These are phyloP conservation scores for Synergus gifuensis DNA, from an alignment of 2,888 invertebrate genomes.

Conservation along the genomic window DNA sequence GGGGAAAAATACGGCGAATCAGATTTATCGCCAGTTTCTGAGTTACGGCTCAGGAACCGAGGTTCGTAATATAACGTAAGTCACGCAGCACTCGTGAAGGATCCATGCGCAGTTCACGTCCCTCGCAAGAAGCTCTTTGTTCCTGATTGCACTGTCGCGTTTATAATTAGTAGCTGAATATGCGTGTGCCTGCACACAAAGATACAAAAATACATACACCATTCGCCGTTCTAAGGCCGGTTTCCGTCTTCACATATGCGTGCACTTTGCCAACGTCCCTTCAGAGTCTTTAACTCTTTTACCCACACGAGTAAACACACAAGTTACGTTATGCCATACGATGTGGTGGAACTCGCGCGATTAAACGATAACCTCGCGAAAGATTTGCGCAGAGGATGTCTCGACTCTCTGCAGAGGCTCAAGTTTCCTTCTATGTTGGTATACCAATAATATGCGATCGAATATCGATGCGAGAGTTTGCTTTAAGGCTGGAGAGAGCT, in stretches of 20 bases:
- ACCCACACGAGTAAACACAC: not conserved
- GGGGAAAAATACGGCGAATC: slow-evolving; percentile 62
- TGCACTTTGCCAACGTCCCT: not conserved
- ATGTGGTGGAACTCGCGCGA: slow-evolving; percentile 5
- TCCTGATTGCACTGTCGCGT: slow-evolving; percentile 68
- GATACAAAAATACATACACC: slow-evolving; percentile 48
- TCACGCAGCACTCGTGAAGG: slow-evolving; percentile 63
- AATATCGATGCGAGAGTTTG: slow-evolving; percentile 31
- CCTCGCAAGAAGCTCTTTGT: slow-evolving; percentile 60
- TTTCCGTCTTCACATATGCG: not conserved
- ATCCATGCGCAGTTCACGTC: slow-evolving; percentile 43
- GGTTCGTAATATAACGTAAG: slow-evolving; percentile 62
- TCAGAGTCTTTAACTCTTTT: slow-evolving; percentile 19
- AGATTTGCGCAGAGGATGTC: slow-evolving; percentile 19
- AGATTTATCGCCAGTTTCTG: slow-evolving; percentile 70
- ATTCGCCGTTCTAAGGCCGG: not conserved
- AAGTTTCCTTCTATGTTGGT: slow-evolving; percentile 15
- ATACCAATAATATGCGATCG: slow-evolving; percentile 11
- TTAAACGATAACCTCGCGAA: slow-evolving; percentile 22
- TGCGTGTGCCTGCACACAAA: slow-evolving; percentile 45
- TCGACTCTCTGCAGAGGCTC: slow-evolving; percentile 1
- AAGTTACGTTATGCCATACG: not conserved
- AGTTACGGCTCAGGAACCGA: slow-evolving; percentile 67
- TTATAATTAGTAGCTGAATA: slow-evolving; percentile 68
- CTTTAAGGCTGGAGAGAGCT: not conserved